Evolutionary conservation across 1,140 invertebrate genomes (phyloP).

Genomic region (Akabosia matsudoensis): DNA sequence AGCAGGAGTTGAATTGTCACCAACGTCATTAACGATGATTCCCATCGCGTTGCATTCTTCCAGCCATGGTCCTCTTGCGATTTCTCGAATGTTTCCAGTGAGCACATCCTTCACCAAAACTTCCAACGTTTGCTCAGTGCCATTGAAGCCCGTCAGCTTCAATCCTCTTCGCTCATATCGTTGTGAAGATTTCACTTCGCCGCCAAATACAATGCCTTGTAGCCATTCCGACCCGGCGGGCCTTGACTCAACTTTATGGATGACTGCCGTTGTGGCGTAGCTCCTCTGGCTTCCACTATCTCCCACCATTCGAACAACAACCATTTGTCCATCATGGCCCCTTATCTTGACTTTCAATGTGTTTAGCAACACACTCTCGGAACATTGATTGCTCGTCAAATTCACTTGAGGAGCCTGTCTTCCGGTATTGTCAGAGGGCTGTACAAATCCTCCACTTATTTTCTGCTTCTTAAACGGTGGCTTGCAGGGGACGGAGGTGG

Average conservation of each 20-base stretch:
- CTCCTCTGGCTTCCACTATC: not conserved
- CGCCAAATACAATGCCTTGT: constrained; percentile 8
- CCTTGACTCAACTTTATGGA: not conserved
- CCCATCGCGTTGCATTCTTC: constrained; percentile 24
- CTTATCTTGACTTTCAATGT: not conserved
- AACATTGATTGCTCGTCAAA: not conserved
- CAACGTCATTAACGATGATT: constrained; percentile 40
- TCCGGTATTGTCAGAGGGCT: too few relatives aligned
- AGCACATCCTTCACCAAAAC: constrained; percentile 16
- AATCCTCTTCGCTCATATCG: too few relatives aligned
- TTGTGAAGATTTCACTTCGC: not conserved
- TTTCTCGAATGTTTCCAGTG: constrained; percentile 16
- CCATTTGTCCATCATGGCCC: not conserved
- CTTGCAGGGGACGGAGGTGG: too few relatives aligned
- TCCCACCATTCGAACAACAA: not conserved
- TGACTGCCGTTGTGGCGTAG: not conserved
- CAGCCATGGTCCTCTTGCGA: constrained; percentile 28
- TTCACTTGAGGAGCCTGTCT: not conserved
- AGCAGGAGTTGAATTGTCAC: not conserved
- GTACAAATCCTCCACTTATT: too few relatives aligned
- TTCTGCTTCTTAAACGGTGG: too few relatives aligned
- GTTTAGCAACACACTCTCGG: not conserved
- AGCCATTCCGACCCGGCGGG: not conserved
- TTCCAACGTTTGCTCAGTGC: not conserved
- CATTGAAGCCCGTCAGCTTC: too few relatives aligned